Conservation (phyloP, 2,888 invertebrate genomes). For the Spicauda simplicius region DNA sequence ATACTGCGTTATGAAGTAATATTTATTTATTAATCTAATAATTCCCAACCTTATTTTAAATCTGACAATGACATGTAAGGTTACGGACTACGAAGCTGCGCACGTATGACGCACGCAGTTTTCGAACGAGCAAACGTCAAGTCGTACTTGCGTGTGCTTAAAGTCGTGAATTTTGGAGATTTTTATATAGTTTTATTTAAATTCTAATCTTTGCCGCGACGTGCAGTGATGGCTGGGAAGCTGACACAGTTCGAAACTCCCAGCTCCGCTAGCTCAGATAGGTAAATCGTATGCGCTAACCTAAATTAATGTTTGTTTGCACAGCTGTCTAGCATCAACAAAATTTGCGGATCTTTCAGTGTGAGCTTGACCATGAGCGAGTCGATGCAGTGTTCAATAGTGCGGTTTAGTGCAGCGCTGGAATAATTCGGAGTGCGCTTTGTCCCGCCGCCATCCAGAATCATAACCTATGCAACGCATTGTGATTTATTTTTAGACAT, state of each 20-base stretch:
- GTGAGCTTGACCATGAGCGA: slow-evolving; percentile 61
- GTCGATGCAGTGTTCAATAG: slow-evolving; percentile 54
- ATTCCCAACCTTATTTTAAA: background rate
- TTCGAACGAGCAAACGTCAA: slow-evolving; percentile 35
- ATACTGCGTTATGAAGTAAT: background rate
- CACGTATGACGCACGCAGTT: slow-evolving; percentile 41
- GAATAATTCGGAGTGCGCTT: slow-evolving; percentile 51
- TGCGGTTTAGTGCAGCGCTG: slow-evolving; percentile 52
- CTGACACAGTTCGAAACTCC: slow-evolving; percentile 91
- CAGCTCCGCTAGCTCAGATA: slow-evolving; percentile 96
- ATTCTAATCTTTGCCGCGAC: slow-evolving; percentile 37
- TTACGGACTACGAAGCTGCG: slow-evolving; percentile 16
- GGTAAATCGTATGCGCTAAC: slow-evolving; percentile 86
- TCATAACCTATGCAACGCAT: slow-evolving; percentile 74
- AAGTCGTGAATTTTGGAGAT: slow-evolving; percentile 55
- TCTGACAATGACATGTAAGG: background rate
- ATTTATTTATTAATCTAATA: background rate
- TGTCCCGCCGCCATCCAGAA: slow-evolving; percentile 52
- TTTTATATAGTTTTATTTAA: slow-evolving; percentile 44
- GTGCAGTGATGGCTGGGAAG: slow-evolving; percentile 76
- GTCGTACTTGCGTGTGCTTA: slow-evolving; percentile 60
- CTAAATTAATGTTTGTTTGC: slow-evolving; percentile 73
- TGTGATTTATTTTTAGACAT: slow-evolving; percentile 81
- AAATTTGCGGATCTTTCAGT: slow-evolving; percentile 61
- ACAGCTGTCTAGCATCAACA: slow-evolving; percentile 76